Conservation (phyloP, 2,888 invertebrate species). For the Dysmachus trigonus region DNA sequence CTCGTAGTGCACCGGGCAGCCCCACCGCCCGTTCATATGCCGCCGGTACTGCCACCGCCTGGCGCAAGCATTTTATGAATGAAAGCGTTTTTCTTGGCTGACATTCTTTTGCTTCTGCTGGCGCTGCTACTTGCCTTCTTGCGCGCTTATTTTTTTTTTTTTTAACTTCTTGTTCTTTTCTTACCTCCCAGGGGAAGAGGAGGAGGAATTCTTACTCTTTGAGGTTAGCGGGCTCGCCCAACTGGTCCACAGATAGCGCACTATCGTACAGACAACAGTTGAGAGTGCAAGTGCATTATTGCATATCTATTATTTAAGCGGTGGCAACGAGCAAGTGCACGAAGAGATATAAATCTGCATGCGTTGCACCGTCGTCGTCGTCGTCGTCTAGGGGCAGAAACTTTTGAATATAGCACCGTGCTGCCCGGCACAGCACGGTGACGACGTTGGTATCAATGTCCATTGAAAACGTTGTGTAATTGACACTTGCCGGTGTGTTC, state of each 20-base stretch:
- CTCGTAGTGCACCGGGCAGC: neutral
- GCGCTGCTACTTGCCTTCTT: neutral
- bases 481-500: neutral
- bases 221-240: neutral
- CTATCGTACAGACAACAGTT: neutral
- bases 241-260: neutral
- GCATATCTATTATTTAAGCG: neutral
- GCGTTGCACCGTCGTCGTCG: neutral
- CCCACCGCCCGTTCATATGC: neutral
- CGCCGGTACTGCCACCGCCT: neutral
- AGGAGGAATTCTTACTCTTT: neutral
- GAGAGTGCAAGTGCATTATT: neutral
- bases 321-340: neutral
- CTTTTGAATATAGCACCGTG: neutral
- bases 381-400: neutral
- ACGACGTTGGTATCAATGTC: neutral
- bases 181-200: neutral
- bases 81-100: constrained; percentile 25
- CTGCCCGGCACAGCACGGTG: neutral
- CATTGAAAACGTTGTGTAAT: constrained; percentile 17
- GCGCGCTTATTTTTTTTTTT: neutral
- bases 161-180: neutral
- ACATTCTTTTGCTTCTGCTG: neutral
- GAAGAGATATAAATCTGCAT: neutral
- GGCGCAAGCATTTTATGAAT: constrained; percentile 41